A percentile compares a stretch with the other conserved stretches of the same genome.
Evolutionary conservation across 2,888 invertebrate species (phyloP).

Genomic region (Keiferia lycopersicella): DNA sequence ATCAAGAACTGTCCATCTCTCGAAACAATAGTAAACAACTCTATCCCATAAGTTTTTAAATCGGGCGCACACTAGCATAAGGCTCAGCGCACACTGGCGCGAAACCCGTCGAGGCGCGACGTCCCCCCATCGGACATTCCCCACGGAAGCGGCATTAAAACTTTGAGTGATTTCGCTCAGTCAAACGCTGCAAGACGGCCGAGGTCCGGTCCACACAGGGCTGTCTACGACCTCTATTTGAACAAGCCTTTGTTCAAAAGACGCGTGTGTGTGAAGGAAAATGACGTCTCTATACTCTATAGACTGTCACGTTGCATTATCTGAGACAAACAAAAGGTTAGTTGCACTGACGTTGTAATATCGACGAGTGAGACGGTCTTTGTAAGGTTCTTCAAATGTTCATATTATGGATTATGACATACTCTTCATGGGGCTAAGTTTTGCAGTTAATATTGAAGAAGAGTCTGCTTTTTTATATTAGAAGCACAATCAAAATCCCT

Average conservation of each 20-base stretch:
- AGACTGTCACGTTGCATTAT: constrained; percentile 22
- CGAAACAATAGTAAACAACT: constrained; percentile 24
- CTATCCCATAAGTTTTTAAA: constrained; percentile 20
- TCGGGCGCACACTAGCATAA: constrained; percentile 41
- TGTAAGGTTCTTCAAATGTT: neutral
- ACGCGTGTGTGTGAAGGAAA: constrained; percentile 23
- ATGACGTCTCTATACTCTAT: constrained; percentile 20
- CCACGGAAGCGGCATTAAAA: constrained; percentile 79
- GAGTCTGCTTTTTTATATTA: neutral
- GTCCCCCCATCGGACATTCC: constrained; percentile 40
- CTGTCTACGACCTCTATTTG: constrained; percentile 42
- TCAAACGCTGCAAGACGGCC: constrained; percentile 76
- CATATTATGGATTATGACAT: neutral
- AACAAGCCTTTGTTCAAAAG: constrained; percentile 29
- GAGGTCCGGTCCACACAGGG: constrained; percentile 50
- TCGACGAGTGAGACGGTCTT: neutral
- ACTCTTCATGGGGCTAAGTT: neutral
- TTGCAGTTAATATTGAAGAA: neutral
- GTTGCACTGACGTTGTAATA: constrained; percentile 14
- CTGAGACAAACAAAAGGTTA: constrained; percentile 24
- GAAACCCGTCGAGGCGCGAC: constrained; percentile 48
- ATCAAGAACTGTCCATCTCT: constrained; percentile 11
- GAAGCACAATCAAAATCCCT: no score
- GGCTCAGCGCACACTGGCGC: constrained; percentile 47
- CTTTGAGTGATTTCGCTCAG: constrained; percentile 80